Percentiles rank a stretch among this genome's conserved stretches.
Conservation (phyloP, 2,888 invertebrate genomes). For the Tachina lurida region DNA sequence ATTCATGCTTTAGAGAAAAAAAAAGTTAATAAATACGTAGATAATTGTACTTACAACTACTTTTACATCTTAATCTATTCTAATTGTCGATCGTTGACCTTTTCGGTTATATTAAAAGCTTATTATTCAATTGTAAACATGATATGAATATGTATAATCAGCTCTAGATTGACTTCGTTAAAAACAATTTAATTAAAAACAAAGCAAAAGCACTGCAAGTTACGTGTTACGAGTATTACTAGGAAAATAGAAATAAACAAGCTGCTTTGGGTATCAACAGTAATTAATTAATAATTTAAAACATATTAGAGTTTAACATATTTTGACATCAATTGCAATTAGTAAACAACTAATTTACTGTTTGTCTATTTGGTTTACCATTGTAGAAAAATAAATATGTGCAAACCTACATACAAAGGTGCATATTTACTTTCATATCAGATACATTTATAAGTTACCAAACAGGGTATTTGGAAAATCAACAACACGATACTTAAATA, state of each 20-base stretch:
- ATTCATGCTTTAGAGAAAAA: no score
- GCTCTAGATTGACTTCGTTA: neutral
- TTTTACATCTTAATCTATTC: neutral
- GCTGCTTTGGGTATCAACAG: neutral
- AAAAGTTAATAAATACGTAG: no score
- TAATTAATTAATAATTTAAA: neutral
- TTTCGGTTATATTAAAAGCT: neutral
- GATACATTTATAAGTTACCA: no score
- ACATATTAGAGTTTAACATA: conserved; percentile 16
- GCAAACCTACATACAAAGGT: no score
- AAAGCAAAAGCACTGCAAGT: neutral
- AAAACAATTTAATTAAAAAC: neutral
- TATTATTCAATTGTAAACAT: conserved; percentile 23
- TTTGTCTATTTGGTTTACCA: neutral
- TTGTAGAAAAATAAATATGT: no score
- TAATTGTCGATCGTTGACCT: conserved; percentile 40
- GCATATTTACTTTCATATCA: no score
- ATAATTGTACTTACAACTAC: neutral
- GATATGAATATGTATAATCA: neutral
- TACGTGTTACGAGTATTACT: neutral
- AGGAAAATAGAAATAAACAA: neutral
- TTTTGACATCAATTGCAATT: conserved; percentile 15
- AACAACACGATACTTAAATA: no score
- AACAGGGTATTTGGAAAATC: no score
- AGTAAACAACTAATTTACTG: neutral